A percentile compares a stretch with the other conserved stretches of the same genome.
phyloP scores from a whole-genome alignment of 1,140 invertebrate genomes.

The Ceratina japonica region DNA sequence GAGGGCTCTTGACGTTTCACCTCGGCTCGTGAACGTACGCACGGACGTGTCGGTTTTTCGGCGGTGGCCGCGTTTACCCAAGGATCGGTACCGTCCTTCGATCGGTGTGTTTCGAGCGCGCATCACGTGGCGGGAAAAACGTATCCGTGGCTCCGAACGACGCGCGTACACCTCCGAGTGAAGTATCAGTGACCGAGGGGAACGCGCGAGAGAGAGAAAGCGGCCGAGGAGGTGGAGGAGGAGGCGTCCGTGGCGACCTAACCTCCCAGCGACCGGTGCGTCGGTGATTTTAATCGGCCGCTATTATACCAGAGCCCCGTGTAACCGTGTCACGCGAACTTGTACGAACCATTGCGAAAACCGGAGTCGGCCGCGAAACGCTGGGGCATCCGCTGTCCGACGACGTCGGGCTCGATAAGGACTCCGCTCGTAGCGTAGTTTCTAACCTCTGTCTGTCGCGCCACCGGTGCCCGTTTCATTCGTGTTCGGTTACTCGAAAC shows the following conservation, averaged over 20 bases:
- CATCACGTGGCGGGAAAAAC: constrained; percentile 45
- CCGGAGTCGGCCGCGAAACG: background rate
- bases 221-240: constrained; percentile 21
- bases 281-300: constrained; percentile 47
- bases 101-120: background rate
- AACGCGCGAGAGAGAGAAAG: constrained; percentile 43
- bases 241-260: constrained; percentile 59
- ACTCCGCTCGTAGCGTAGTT: constrained; percentile 1
- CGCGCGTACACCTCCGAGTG: constrained; percentile 34
- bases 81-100: background rate
- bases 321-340: constrained; percentile 42
- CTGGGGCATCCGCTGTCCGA: background rate
- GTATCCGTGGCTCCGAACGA: background rate
- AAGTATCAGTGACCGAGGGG: constrained; percentile 31
- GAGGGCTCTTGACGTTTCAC: constrained; percentile 48
- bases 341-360: constrained; percentile 18
- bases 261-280: constrained; percentile 60
- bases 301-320: constrained; percentile 23
- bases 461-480: constrained; percentile 10
- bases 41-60: constrained; percentile 11
- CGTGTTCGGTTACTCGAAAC: background rate
- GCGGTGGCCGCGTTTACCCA: no score
- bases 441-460: constrained; percentile 40
- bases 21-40: constrained; percentile 17
- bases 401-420: background rate